Percentiles rank a stretch among this genome's conserved stretches.
phyloP scores from a whole-genome alignment of 2,888 invertebrate species.

The Ctena decussata region DNA sequence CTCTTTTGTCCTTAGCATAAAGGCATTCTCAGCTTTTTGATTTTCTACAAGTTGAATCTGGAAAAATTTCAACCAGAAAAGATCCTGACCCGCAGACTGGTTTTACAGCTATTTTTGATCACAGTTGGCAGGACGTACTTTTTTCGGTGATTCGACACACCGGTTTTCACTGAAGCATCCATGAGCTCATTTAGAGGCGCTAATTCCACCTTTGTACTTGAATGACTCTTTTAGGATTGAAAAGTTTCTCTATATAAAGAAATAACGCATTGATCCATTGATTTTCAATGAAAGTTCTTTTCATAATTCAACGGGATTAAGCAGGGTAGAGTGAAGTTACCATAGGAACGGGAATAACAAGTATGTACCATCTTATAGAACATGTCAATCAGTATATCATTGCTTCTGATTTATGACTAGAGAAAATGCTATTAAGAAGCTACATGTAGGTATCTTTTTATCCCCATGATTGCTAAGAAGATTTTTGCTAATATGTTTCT shows the following conservation, averaged over 20 bases:
- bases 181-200: background rate
- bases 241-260: conserved; percentile 12
- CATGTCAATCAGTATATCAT: conserved; percentile 8
- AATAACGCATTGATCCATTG: background rate
- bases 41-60: no score
- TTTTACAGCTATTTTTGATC: no score
- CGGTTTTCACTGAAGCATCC: background rate
- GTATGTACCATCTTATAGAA: conserved; percentile 12
- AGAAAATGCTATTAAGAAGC: background rate
- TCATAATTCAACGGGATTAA: conserved; percentile 14
- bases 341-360: background rate
- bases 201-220: conserved; percentile 7
- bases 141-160: background rate
- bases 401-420: background rate
- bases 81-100: no score
- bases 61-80: no score
- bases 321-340: conserved; percentile 9
- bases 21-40: no score
- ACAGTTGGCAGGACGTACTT: background rate
- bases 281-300: conserved; percentile 14
- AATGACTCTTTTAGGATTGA: background rate
- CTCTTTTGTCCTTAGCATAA: no score
- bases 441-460: no score
- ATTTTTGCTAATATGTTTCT: no score
- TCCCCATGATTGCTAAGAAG: no score